Base-by-base conservation (phyloP, 1,140 invertebrate genomes). In the Subanguina moxae region DNA sequence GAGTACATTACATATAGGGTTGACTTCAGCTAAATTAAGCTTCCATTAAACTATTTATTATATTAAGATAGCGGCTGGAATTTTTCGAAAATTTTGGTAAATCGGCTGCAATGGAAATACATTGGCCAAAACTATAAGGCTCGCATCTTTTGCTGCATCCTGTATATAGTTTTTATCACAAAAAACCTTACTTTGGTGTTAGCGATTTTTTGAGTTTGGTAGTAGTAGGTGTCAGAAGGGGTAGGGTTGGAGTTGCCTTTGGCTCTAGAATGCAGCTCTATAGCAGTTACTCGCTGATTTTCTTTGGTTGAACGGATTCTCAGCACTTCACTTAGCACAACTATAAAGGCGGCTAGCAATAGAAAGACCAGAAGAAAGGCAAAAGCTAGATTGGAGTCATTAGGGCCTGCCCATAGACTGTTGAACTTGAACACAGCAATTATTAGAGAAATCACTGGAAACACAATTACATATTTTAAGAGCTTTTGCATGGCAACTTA, bases 161-260 rank as follows among this genome's bases (percentile, higher is more conserved):
- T n/a, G n/a, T n/a, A n/a, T n/a, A n/a, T n/a, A 38, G 32, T 38
- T 38, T 38, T 38, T 38, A 38, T n/a, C 3, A 11, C 32, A 38
- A 38, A 38, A 38, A 38, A 38, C 11, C 11, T 38, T 65, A 65
- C 68, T 52, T 67, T 70, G n/a, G 63, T 42, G 46, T 32, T 27
- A 17, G 27, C 19, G 23, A 57, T 59, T 46, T 69, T 66, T 27
- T 52, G 67, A 8, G 67, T 70, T 27, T 76, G 73, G 58, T 75
- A 73, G 46, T 73, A 73, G 45, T 73, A 73, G 52, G 27, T 59
- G 32, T 73, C 72, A 21, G 72, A 64, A 11, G 72, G 64, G 19
- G 73, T 59, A 30, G 23, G 21, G n/a, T 52, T 52, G 32, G 32
- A 38, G 48, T 21, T 30, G 8, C 63, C 62, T 42, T 67, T 70